Percentiles rank a stretch among this genome's conserved stretches.
phyloP scores from a whole-genome alignment of 2,113 vertebrate genomes.

The Labrus mixtus region DNA sequence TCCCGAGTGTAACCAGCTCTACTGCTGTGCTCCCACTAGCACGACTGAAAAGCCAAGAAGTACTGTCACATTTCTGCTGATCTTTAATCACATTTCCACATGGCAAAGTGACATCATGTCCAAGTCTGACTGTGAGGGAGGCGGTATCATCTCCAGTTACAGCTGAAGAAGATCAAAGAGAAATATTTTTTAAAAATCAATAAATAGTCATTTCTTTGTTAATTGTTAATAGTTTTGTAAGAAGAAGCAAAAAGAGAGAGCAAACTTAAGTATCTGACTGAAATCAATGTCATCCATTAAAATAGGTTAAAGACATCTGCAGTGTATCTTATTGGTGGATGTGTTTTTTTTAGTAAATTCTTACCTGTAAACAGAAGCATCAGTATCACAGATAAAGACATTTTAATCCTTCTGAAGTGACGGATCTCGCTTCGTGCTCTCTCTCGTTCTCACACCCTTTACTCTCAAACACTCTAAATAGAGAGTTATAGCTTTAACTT shows the following conservation, averaged over 20 bases:
- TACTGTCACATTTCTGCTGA: not conserved
- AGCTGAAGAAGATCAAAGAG: not conserved
- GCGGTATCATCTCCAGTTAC: not conserved
- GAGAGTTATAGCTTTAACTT: not conserved
- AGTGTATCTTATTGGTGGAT: not conserved
- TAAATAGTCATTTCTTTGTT: no score
- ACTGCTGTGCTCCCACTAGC: accelerated
- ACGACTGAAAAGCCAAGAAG: not conserved
- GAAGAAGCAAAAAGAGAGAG: not conserved
- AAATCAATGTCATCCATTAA: not conserved
- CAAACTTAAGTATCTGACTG: not conserved
- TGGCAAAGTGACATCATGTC: conserved; percentile 2
- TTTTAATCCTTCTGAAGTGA: not conserved
- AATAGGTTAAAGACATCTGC: not conserved
- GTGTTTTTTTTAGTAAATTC: not conserved
- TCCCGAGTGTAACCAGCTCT: accelerated
- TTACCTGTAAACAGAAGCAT: conserved; percentile 9
- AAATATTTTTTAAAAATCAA: not conserved
- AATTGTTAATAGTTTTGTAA: not conserved
- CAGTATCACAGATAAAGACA: not conserved
- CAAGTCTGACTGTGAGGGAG: not conserved
- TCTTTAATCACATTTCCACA: not conserved
- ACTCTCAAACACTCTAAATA: not conserved
- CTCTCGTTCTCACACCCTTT: not conserved
- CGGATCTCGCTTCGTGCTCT: not conserved